Conservation (phyloP, 2,797 vertebrate genomes). For the Buphagus erythrorhynchus region DNA sequence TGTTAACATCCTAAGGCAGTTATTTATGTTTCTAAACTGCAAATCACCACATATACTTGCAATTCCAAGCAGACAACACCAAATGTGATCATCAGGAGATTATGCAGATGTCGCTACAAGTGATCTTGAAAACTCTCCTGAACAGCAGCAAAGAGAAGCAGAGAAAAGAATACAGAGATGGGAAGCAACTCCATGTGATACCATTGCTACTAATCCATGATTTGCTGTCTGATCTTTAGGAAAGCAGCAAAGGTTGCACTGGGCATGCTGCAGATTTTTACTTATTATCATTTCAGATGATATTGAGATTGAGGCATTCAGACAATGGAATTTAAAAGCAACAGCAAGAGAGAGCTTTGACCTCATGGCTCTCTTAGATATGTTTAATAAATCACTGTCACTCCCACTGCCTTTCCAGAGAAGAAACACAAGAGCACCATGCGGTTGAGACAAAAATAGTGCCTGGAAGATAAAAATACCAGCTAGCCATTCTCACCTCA, state of each 20-base stretch:
- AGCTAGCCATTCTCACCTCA: not conserved
- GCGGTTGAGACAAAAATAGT: conserved; percentile 9
- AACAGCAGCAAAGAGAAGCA: not conserved
- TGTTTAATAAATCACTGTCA: not conserved
- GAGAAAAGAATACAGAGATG: not conserved
- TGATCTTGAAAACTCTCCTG: not conserved
- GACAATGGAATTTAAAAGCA: not conserved
- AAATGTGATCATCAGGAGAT: not conserved
- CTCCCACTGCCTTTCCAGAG: not conserved
- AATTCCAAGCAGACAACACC: not conserved
- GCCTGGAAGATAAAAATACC: conserved; percentile 18
- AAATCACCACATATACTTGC: not conserved
- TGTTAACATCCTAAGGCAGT: not conserved
- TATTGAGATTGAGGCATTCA: not conserved
- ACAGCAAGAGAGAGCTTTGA: not conserved
- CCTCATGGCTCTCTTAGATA: not conserved
- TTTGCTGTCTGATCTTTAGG: conserved; percentile 32
- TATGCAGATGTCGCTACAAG: not conserved
- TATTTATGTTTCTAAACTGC: not conserved
- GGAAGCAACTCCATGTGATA: conserved; percentile 1
- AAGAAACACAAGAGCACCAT: not conserved
- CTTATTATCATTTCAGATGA: conserved; percentile 7
- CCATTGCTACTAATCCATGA: not conserved
- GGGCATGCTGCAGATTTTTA: not conserved
- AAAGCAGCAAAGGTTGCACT: not conserved